Evolutionary conservation across 2,113 vertebrate species (phyloP).

Genomic region (Candoia aspera): DNA sequence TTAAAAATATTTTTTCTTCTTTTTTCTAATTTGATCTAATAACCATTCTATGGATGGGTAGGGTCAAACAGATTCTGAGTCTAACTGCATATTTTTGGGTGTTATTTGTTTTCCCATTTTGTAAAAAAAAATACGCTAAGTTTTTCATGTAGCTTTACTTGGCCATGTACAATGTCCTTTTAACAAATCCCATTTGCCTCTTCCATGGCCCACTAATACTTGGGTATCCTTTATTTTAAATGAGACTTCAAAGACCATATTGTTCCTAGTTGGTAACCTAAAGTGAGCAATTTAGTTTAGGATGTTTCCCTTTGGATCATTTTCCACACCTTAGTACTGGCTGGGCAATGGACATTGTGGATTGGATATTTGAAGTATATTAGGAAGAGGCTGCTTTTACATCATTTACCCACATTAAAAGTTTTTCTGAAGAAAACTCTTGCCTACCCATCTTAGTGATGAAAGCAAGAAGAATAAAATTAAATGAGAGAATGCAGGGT

Average conservation of each 20-base stretch:
- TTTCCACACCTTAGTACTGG: not conserved
- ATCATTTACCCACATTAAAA: not conserved
- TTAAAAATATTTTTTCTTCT: not conserved
- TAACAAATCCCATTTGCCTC: not conserved
- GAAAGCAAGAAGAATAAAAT: not conserved
- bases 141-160: not conserved
- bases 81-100: not conserved
- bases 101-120: not conserved
- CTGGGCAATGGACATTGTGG: not conserved
- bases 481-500: not conserved
- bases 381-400: not conserved
- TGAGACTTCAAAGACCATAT: not conserved
- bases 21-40: not conserved
- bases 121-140: not conserved
- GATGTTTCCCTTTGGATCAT: not conserved
- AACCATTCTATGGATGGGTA: not conserved
- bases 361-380: not conserved
- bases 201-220: not conserved
- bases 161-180: not conserved
- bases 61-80: not conserved
- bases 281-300: not conserved
- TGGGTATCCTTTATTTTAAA: not conserved
- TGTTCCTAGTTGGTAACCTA: not conserved
- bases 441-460: not conserved
- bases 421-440: not conserved